A percentile compares a stretch with the other conserved stretches of the same genome.
phyloP scores from a whole-genome alignment of 1,140 invertebrate genomes.

The Leptopilina clavipes region DNA sequence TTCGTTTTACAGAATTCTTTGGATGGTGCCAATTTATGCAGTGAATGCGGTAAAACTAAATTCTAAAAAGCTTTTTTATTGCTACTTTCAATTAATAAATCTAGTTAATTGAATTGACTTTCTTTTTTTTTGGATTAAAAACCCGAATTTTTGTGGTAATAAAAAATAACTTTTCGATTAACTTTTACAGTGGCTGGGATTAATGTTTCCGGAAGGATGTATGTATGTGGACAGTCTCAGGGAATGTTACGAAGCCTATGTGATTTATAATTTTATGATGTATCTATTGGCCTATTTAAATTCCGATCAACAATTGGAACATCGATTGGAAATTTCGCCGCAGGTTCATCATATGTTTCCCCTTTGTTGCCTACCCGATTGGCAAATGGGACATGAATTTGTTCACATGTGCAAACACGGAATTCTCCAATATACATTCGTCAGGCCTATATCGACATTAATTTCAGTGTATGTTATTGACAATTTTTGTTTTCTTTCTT shows the following conservation, averaged over 20 bases:
- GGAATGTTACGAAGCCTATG: constrained; percentile 97
- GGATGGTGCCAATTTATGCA: constrained; percentile 99
- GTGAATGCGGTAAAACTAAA: constrained; percentile 88
- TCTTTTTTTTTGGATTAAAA: no score
- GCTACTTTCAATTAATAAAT: constrained; percentile 22
- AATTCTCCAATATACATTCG: constrained; percentile 94
- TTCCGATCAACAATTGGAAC: constrained; percentile 87
- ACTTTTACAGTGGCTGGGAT: constrained; percentile 89
- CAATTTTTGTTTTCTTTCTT: no score
- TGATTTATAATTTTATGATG: constrained; percentile 98
- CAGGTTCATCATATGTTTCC: constrained; percentile 91
- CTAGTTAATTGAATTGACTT: background rate
- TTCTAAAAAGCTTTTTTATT: no score
- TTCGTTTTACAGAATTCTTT: constrained; percentile 88
- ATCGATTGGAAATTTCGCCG: constrained; percentile 87
- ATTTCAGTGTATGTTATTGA: constrained; percentile 86
- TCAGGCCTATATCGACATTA: constrained; percentile 90
- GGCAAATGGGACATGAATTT: constrained; percentile 93
- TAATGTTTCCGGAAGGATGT: constrained; percentile 87
- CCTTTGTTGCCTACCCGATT: constrained; percentile 87
- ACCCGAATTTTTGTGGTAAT: no score
- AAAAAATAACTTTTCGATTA: no score
- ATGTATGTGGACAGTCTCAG: constrained; percentile 94
- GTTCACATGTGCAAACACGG: constrained; percentile 97
- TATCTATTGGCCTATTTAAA: constrained; percentile 94